Base-by-base conservation (phyloP, 92 coral and sea anemone genomes). In the Umimayanthus kanabou region DNA sequence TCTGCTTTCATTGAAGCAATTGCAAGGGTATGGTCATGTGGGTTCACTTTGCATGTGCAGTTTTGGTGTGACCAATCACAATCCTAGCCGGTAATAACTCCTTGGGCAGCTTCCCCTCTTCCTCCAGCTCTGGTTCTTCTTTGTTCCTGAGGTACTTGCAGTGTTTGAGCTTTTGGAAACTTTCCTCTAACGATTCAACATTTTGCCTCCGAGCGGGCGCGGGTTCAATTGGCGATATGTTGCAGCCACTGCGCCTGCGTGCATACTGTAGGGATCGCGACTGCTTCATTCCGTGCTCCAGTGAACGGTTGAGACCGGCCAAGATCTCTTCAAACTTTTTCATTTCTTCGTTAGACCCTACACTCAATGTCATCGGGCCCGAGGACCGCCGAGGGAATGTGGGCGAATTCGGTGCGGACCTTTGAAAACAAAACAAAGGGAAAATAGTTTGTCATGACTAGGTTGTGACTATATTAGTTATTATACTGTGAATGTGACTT, bases 41-140 rank as follows among this genome's bases (percentile, higher is more conserved):
- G 42, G 28, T 20, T 80, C 49, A 80, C 39, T 79, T 15, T 4
- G 16, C 85, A 30, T 57, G 73, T 2, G 76, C 85, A 9, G 87
- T 71, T 83, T 83, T 83, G 0, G 87, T 83, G 66, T 83, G 87
- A 2, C 87, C 87, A 25, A 83, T 83, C 0, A 83, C 87, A 70
- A 83, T 70, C 1, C 25, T 67, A 22, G 37, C 42, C 3, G 87
- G 87, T 39, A 83, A 29, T 26, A 83, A 47, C 22, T 83, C 87
- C 42, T 83, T 83, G 40, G 87, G 87, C 2, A 83, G 11, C 20
- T 26, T 83, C 33, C 13, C 49, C 0, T 47, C 87, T 2, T 70
- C 87, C 23, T 83, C 66, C 22, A 49, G 6, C 4, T 47, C 45
- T 13, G 11, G 26, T 67, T 83, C 79, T 14, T 28, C 39, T 6